phyloP scores from a whole-genome alignment of 2,888 invertebrate genomes.

The Galerucella nymphaeae region DNA sequence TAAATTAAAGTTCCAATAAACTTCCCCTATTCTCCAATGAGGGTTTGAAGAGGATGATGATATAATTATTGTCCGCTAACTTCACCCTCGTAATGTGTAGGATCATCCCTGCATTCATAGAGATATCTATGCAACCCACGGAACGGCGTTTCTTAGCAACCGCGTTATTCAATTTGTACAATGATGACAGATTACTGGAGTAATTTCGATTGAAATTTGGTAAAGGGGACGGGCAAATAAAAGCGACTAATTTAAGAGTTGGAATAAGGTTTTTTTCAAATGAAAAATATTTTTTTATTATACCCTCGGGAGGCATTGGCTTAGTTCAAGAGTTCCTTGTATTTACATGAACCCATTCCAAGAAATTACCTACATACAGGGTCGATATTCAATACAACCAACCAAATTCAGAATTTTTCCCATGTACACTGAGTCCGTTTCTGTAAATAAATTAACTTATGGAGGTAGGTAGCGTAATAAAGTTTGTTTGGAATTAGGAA shows the following conservation, averaged over 20 bases:
- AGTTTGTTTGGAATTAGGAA: constrained; percentile 5
- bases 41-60: too few species aligned
- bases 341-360: too few species aligned
- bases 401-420: background rate
- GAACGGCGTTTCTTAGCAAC: constrained; percentile 9
- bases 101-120: constrained; percentile 6
- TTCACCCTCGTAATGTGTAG: background rate
- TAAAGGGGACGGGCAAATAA: too few species aligned
- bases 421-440: background rate
- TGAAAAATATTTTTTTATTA: too few species aligned
- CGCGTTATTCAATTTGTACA: constrained; percentile 19
- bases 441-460: constrained; percentile 10
- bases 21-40: too few species aligned
- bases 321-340: too few species aligned
- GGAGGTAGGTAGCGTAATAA: constrained; percentile 8
- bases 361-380: too few species aligned
- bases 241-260: too few species aligned
- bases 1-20: too few species aligned
- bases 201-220: background rate
- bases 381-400: background rate
- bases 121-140: constrained; percentile 19
- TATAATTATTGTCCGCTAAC: background rate
- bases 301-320: too few species aligned
- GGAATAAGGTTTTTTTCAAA: too few species aligned
- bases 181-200: constrained; percentile 17